Evolutionary conservation across 2,888 invertebrate species (phyloP), one percentile per base, ranked within the genome.

Genomic region (Diploptera punctata): DNA sequence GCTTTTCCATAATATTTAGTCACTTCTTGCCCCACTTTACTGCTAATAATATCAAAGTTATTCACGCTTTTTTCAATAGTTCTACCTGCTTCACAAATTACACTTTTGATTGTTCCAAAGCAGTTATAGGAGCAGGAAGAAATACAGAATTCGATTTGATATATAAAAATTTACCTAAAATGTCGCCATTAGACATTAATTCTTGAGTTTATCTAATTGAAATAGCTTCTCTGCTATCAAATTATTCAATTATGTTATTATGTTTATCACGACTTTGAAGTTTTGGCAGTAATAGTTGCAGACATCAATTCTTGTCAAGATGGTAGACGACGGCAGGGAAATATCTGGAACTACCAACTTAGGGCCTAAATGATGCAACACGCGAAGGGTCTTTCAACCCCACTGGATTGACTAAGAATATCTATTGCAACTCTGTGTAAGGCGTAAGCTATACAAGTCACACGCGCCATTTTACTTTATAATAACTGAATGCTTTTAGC

Each of bases 211-310:
- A 13, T 65, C 16, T 19, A 38, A 65, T 38, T 65, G 65, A 65
- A 44, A 43, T 18, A 4, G 43, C 65, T 38, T 65, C 38, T 18
- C 24, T 65, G 65, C 19, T 65, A 19, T 65, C 18, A 38, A 65
- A 38, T 65, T 18, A 38, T 13, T 65, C 4, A 44, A 65, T 65
- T 4, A 65, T 65, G 13, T 1, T 65, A n/a, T n/a, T n/a, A n/a
- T n/a, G n/a, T n/a, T n/a, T n/a, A 38, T 65, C 26, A 60, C 26
- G 13, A 65, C 9, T 2, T 3, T 4, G 21, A 65, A 65, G 43
- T 65, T 38, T 18, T 65, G 21, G 44, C 43, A 65, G 43, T 65
- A 65, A 43, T 65, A n/a, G 43, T 19, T 38, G 65, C 65, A 65
- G 38, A 19, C 65, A 43, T 65, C 24, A 13, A 65, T 65, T 24